A percentile compares a stretch with the other conserved stretches of the same genome.
These are phyloP conservation scores for Pampusana beccarii DNA, from an alignment of 2,113 vertebrate genomes.

Conservation along the genomic window DNA sequence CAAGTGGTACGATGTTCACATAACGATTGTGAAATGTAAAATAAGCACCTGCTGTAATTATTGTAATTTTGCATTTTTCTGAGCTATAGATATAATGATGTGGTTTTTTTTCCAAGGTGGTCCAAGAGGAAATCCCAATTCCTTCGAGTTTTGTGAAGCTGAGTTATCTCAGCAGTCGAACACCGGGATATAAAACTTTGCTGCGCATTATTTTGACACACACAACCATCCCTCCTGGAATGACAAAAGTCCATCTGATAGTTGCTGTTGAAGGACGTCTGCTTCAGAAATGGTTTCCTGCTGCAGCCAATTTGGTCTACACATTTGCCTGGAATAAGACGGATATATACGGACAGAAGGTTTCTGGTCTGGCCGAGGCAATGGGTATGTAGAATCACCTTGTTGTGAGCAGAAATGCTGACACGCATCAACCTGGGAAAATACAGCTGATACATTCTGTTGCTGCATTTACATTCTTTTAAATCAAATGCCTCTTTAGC, in stretches of 20 bases:
- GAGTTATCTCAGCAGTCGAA: constrained; percentile 93
- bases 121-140: constrained; percentile 92
- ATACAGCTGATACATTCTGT: background rate
- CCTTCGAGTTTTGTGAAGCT: constrained; percentile 93
- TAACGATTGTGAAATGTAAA: background rate
- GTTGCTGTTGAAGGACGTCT: constrained; percentile 91
- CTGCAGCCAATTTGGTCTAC: constrained; percentile 89
- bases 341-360: constrained; percentile 95
- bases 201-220: constrained; percentile 92
- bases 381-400: constrained; percentile 82
- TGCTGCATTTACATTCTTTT: constrained; percentile 1
- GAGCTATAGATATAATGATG: background rate
- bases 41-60: background rate
- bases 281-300: constrained; percentile 94
- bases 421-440: background rate
- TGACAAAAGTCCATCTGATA: constrained; percentile 92
- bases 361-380: constrained; percentile 90
- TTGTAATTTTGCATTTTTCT: background rate
- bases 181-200: constrained; percentile 91
- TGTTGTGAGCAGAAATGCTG: background rate
- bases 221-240: constrained; percentile 80
- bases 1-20: background rate
- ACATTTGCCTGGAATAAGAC: constrained; percentile 98
- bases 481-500: constrained; percentile 31
- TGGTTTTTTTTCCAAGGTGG: constrained; percentile 79